A percentile compares a stretch with the other conserved stretches of the same genome.
Evolutionary conservation across 2,888 invertebrate genomes (phyloP).

Genomic region (Isotomurus palustris): DNA sequence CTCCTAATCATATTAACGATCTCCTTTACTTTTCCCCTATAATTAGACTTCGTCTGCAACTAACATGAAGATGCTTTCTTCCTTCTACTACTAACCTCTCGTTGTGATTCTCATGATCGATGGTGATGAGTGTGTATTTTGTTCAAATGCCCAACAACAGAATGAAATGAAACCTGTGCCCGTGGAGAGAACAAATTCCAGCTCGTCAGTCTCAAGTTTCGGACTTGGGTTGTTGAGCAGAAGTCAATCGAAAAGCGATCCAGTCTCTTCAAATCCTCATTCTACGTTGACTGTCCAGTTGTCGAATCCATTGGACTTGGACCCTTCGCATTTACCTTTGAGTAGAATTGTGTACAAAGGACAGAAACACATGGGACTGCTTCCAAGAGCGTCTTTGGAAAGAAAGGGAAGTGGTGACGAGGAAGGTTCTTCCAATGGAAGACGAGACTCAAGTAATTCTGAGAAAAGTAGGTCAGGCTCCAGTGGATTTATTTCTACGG

Average conservation of each 20-base stretch:
- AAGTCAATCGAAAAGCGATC: slow-evolving; percentile 31
- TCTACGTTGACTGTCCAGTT: slow-evolving; percentile 10
- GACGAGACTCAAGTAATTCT: slow-evolving; percentile 38
- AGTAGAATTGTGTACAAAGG: slow-evolving; percentile 37
- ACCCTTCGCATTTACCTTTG: slow-evolving; percentile 32
- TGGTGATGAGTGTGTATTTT: background rate
- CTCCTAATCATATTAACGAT: slow-evolving; percentile 7
- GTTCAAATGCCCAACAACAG: slow-evolving; percentile 17
- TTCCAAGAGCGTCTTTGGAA: slow-evolving; percentile 38
- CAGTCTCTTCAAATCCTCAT: slow-evolving; percentile 24
- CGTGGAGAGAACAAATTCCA: slow-evolving; percentile 37
- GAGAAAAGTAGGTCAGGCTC: slow-evolving; percentile 28
- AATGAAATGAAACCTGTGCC: slow-evolving; percentile 35
- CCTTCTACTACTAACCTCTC: background rate
- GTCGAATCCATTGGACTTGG: slow-evolving; percentile 16
- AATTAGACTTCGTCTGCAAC: too few species aligned
- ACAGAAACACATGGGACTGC: slow-evolving; percentile 30
- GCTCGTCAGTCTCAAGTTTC: slow-evolving; percentile 39
- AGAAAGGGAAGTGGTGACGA: slow-evolving; percentile 33
- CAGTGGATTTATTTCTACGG: slow-evolving; percentile 33
- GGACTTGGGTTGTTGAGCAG: slow-evolving; percentile 37
- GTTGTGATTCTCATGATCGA: background rate
- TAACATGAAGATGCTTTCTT: background rate
- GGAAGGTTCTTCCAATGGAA: slow-evolving; percentile 15
- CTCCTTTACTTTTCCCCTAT: background rate